Conservation (phyloP, 2,113 vertebrate species). For the Semnornis frantzii region DNA sequence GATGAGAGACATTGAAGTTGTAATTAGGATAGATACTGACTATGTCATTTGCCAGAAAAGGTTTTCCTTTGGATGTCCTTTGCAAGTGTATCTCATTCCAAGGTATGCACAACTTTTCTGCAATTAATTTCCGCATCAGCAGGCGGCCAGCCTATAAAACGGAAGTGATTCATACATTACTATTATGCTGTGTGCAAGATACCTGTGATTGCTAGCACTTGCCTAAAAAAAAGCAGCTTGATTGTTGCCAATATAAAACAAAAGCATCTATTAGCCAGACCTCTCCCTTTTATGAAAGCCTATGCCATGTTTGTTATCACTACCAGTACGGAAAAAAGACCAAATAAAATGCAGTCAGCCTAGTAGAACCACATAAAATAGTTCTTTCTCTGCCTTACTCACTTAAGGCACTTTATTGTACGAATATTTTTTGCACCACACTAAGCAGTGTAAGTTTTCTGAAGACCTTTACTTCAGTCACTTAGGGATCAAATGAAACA, state of each 20-base stretch:
- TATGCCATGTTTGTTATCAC: background rate
- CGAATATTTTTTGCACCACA: background rate
- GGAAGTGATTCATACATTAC: background rate
- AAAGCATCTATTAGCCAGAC: background rate
- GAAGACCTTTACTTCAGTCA: background rate
- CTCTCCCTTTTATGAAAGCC: background rate
- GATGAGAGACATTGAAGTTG: conserved; percentile 95
- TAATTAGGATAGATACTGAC: conserved; percentile 63
- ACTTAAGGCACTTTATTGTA: background rate
- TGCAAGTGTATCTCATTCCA: conserved; percentile 89
- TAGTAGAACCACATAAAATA: background rate
- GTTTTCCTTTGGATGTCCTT: conserved; percentile 91
- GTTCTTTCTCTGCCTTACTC: background rate
- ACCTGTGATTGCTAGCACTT: background rate
- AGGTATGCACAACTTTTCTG: conserved; percentile 85
- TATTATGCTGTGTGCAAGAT: background rate
- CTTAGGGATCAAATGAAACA: background rate
- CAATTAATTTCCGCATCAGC: conserved; percentile 90
- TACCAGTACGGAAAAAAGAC: background rate
- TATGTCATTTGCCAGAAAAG: conserved; percentile 80
- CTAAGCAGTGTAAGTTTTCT: background rate
- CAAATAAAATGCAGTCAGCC: background rate
- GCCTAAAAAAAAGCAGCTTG: background rate
- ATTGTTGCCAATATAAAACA: background rate
- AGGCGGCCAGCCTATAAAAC: conserved; percentile 87